A percentile compares a stretch with the other conserved stretches of the same genome.
These are phyloP conservation scores for Geococcyx californianus DNA, from an alignment of 2,113 vertebrate genomes.

Conservation along the genomic window DNA sequence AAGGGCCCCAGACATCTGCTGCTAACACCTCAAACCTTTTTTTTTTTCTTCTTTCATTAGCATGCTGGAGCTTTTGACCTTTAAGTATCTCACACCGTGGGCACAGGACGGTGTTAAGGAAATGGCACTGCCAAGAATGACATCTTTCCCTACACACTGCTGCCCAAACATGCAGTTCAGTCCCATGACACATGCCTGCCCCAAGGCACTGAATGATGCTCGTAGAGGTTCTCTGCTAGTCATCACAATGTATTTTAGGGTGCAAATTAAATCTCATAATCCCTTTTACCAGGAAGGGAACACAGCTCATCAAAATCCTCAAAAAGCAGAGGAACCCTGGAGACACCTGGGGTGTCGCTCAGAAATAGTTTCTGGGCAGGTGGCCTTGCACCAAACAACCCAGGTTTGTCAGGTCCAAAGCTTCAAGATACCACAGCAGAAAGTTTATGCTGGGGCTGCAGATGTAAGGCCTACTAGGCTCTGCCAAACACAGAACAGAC, in stretches of 20 bases:
- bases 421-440: neutral
- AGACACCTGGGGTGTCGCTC: neutral
- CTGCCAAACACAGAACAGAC: neutral
- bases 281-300: neutral
- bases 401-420: neutral
- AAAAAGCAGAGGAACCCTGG: neutral
- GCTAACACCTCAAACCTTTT: neutral
- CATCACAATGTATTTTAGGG: neutral
- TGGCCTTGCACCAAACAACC: neutral
- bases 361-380: neutral
- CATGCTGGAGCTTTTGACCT: neutral
- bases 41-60: neutral
- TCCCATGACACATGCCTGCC: neutral
- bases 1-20: neutral
- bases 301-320: neutral
- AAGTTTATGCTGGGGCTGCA: neutral
- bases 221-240: accelerated
- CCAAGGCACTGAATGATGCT: accelerated
- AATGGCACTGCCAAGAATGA: neutral
- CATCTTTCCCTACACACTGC: accelerated
- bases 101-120: neutral
- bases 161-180: neutral
- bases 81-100: neutral
- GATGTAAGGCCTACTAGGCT: neutral
- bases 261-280: neutral